phyloP scores from a whole-genome alignment of 2,113 vertebrate species.

The Aegotheles bennettii region DNA sequence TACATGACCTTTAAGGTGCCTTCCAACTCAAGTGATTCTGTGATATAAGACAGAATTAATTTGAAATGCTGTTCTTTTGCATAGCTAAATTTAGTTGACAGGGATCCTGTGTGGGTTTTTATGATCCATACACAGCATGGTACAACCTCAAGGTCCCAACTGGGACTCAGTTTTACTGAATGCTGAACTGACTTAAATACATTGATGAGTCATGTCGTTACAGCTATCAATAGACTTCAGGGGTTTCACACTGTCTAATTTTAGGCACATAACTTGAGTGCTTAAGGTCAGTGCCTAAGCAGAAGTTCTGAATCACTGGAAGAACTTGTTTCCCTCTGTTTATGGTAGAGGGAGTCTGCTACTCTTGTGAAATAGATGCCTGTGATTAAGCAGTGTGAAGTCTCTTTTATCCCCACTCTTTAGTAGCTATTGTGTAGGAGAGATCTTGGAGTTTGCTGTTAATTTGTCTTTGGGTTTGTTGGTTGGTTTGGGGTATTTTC shows the following conservation, averaged over 20 bases:
- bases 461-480: neutral
- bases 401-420: fast-evolving
- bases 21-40: no score
- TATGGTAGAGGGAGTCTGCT: neutral
- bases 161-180: neutral
- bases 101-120: neutral
- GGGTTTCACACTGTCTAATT: neutral
- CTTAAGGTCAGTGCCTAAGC: neutral
- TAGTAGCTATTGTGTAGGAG: neutral
- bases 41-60: neutral
- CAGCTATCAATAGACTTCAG: neutral
- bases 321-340: neutral
- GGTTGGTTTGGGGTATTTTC: neutral
- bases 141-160: neutral
- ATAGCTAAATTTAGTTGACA: neutral
- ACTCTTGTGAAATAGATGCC: neutral
- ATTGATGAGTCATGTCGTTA: neutral
- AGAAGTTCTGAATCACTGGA: neutral
- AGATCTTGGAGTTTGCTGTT: neutral
- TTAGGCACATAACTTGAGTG: neutral
- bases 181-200: neutral
- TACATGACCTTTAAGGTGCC: no score
- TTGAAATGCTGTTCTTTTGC: neutral
- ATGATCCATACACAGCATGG: neutral
- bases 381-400: neutral